Evolutionary conservation across 2,797 vertebrate genomes (phyloP), one percentile per base, ranked within the genome.

Genomic region (Delichon dasypus): DNA sequence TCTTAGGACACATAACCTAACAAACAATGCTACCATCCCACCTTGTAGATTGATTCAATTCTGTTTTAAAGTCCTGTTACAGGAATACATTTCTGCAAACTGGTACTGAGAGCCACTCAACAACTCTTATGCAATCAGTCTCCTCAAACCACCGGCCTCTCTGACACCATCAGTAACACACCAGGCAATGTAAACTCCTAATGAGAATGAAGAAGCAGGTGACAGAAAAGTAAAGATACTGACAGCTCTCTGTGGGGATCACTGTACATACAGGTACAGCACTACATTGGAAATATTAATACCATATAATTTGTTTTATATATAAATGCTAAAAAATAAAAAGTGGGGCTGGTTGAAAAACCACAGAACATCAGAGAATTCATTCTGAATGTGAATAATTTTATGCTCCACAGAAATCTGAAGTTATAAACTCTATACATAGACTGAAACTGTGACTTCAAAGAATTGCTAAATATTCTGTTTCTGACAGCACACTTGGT

Each of bases 361-460:
- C 2, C 34, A 58, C 16, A 78, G 48, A 68, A 83, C 8, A 86
- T 40, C 40, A 90, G 45, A 87, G 45, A 94, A 91, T 30, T 73
- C 2, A 38, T 84, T 87, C 44, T 55, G 32, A 91, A 54, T 36
- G 34, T 45, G 45, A 67, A 36, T 71, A 79, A 74, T 68, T 70
- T 92, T 48, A 58, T 36, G 27, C 47, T 92, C 20, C 61, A 71
- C 20, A 91, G 71, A 93, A 87, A 76, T 68, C 30, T 53, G 68
- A 82, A 65, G 45, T 53, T 61, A 68, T 76, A 76, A 87, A 87
- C 42, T 51, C 60, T 54, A 73, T 23, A 68, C 26, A 72, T 12
- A 86, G 36, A 44, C 47, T 55, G 68, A 94, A 85, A 94, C 54
- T 81, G 67, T 84, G 79, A 91, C 84, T 95, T 95, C 60, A 92